These are phyloP conservation scores for Macropodus opercularis DNA, from an alignment of 2,797 vertebrate genomes.

Conservation along the genomic window DNA sequence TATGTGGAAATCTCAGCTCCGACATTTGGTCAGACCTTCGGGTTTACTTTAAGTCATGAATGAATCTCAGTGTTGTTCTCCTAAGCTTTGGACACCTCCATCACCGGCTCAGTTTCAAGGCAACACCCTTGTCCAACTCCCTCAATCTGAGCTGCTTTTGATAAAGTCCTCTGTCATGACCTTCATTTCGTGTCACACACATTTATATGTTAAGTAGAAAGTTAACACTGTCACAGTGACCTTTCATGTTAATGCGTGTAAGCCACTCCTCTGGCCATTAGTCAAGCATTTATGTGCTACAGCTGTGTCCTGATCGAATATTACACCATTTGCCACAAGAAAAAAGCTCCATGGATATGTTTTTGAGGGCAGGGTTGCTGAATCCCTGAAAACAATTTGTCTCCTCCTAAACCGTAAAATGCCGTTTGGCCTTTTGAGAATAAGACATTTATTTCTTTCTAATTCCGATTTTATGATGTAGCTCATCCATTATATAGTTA, in stretches of 20 bases:
- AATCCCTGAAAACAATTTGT: constrained; percentile 40
- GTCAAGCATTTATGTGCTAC: constrained; percentile 29
- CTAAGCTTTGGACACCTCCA: constrained; percentile 57
- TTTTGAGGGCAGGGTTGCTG: constrained; percentile 2
- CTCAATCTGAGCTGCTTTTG: constrained; percentile 55
- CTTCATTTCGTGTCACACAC: constrained; percentile 42
- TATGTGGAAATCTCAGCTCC: constrained; percentile 53
- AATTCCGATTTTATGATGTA: constrained; percentile 35
- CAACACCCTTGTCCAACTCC: constrained; percentile 40
- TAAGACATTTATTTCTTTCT: constrained; percentile 34
- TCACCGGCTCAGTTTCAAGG: constrained; percentile 64
- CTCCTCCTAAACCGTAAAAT: constrained; percentile 25
- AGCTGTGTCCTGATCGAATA: constrained; percentile 14
- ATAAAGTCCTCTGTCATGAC: constrained; percentile 50
- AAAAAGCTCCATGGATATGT: constrained; percentile 23
- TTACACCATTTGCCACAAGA: constrained; percentile 8
- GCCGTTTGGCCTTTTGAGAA: constrained; percentile 20
- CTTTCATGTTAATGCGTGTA: constrained; percentile 28
- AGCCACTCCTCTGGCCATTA: constrained; percentile 35
- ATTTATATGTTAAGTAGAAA: constrained; percentile 38
- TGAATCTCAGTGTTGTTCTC: constrained; percentile 70
- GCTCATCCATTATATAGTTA: constrained; percentile 35
- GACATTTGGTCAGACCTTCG: constrained; percentile 59
- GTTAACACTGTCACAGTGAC: constrained; percentile 30
- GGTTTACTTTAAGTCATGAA: constrained; percentile 69